These are phyloP conservation scores for Halesus radiatus DNA, from an alignment of 1,140 invertebrate genomes.

Conservation along the genomic window DNA sequence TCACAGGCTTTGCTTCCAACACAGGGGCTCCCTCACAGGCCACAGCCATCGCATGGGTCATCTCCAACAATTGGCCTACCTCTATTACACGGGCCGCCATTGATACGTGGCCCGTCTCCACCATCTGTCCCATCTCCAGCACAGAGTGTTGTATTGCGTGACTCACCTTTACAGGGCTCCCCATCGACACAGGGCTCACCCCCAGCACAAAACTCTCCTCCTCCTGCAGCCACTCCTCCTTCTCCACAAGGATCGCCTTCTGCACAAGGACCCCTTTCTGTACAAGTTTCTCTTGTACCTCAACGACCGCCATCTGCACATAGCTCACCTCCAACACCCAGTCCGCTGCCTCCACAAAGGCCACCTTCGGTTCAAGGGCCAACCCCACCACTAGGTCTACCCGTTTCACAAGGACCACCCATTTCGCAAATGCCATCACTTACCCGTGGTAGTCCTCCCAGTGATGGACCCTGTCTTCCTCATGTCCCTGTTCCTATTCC, in stretches of 20 bases:
- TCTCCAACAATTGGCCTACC: background rate
- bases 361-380: constrained; percentile 26
- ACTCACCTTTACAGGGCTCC: constrained; percentile 1
- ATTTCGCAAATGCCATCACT: background rate
- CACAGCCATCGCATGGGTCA: background rate
- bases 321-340: background rate
- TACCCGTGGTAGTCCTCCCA: background rate
- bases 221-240: background rate
- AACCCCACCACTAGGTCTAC: background rate
- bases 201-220: constrained; percentile 4
- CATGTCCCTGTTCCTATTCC: background rate
- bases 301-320: constrained; percentile 11
- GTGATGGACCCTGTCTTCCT: background rate
- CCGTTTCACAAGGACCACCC: background rate
- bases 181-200: background rate
- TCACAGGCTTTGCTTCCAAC: background rate
- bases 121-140: background rate
- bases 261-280: background rate
- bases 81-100: background rate
- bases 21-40: constrained; percentile 9
- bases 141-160: background rate
- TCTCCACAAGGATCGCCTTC: background rate
- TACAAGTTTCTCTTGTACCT: constrained; percentile 20
- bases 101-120: background rate
- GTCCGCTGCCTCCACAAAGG: constrained; percentile 12